These are phyloP conservation scores for Sternarchorhynchus goeldii DNA, from an alignment of 2,797 vertebrate genomes.

Conservation along the genomic window DNA sequence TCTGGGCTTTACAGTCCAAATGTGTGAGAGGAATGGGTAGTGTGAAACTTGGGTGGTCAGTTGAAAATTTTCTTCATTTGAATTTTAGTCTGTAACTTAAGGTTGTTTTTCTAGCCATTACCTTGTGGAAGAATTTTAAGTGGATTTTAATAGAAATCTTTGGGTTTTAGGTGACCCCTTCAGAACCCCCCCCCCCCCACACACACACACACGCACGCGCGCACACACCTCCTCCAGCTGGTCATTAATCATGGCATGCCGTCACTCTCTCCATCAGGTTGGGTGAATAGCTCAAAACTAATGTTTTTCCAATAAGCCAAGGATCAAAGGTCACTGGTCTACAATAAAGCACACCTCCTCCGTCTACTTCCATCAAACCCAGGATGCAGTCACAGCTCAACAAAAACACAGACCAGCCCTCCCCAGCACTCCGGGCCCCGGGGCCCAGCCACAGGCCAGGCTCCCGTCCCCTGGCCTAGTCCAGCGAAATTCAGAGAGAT, in stretches of 20 bases:
- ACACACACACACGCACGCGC: constrained; percentile 3
- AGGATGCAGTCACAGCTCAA: background rate
- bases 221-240: constrained; percentile 34
- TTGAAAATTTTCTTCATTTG: constrained; percentile 8
- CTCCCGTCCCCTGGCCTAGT: background rate
- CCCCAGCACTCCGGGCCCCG: background rate
- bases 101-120: background rate
- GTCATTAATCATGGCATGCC: constrained; percentile 60
- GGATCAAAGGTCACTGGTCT: constrained; percentile 48
- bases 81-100: background rate
- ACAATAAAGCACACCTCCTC: constrained; percentile 34
- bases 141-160: constrained; percentile 8
- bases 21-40: too few relatives aligned
- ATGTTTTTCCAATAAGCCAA: constrained; percentile 57
- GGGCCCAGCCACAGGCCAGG: background rate
- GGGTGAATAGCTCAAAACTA: constrained; percentile 47
- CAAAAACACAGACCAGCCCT: constrained; percentile 14
- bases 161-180: constrained; percentile 39
- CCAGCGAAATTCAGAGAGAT: constrained; percentile 13
- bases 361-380: constrained; percentile 27
- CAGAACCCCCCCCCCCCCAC: background rate
- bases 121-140: constrained; percentile 18
- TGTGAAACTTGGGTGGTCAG: background rate
- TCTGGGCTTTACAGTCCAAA: background rate
- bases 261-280: constrained; percentile 34